Conservation (phyloP, 2,113 vertebrate species). For the Panthera uncia region DNA sequence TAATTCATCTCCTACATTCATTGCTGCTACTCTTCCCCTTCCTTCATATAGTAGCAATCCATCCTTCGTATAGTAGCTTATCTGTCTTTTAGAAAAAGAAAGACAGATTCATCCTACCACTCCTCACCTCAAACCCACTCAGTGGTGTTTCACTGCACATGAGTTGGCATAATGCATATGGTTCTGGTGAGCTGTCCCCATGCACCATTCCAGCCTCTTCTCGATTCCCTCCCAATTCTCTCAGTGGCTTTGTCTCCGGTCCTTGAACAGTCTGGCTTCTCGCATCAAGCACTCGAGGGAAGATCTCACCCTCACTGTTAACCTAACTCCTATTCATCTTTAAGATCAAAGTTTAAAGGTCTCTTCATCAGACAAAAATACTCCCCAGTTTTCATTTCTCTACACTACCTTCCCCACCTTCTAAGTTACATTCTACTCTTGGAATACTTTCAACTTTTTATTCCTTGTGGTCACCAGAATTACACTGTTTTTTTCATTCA, state of each 20-base stretch:
- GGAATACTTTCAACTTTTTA: neutral
- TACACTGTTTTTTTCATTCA: neutral
- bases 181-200: neutral
- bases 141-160: no score
- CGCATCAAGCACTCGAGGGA: neutral
- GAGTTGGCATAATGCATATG: rapidly evolving
- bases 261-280: neutral
- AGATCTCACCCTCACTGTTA: neutral
- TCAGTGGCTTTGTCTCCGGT: neutral
- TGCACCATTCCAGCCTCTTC: neutral
- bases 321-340: neutral
- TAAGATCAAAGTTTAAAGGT: neutral
- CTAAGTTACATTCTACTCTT: neutral
- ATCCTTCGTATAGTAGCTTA: neutral
- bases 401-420: neutral
- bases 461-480: neutral
- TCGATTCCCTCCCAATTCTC: neutral
- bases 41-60: neutral
- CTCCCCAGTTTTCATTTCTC: neutral
- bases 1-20: neutral
- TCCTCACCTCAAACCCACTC: neutral
- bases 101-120: no score
- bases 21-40: neutral
- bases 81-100: neutral
- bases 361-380: neutral